Evolutionary conservation across 2,113 vertebrate species (phyloP).

Genomic region (Taxidea taxus): DNA sequence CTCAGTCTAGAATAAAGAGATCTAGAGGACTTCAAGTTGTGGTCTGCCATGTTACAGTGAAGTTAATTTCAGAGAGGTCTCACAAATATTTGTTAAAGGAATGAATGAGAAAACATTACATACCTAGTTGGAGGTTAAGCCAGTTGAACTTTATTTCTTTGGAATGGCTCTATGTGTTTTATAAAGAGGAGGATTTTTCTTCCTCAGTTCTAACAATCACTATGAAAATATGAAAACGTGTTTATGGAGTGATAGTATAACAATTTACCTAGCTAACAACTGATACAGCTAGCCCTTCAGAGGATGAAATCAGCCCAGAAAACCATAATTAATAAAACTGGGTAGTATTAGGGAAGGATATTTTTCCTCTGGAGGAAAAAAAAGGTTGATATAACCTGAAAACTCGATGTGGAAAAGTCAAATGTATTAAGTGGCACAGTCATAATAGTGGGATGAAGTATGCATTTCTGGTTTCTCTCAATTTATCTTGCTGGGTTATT

Average conservation of each 20-base stretch:
- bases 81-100: background rate
- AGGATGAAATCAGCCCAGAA: background rate
- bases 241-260: background rate
- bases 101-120: background rate
- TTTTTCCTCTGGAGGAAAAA: background rate
- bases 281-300: background rate
- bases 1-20: background rate
- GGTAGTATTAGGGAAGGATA: background rate
- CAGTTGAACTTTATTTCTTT: background rate
- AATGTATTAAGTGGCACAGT: background rate
- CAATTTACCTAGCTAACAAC: background rate
- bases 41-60: background rate
- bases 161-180: background rate
- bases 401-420: background rate
- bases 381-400: background rate
- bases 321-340: background rate
- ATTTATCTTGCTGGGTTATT: background rate
- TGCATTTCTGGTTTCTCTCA: background rate
- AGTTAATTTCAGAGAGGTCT: background rate
- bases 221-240: background rate
- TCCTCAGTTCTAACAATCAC: background rate
- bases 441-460: fast-evolving
- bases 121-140: background rate
- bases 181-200: background rate
- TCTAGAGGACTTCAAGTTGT: background rate